Base-by-base conservation (phyloP, 1,140 invertebrate species). In the Brachionus calyciflorus region DNA sequence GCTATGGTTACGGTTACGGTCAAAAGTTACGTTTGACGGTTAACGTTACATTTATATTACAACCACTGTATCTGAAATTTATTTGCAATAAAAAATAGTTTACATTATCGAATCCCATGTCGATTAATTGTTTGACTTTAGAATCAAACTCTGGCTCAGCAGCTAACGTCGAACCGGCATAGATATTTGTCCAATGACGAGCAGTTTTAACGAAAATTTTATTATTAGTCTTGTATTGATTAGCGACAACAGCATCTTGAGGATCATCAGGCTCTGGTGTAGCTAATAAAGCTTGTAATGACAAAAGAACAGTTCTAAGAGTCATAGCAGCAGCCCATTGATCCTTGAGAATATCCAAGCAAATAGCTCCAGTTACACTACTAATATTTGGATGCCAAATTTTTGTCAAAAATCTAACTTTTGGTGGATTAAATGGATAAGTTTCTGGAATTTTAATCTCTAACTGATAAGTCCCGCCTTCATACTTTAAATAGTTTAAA, bases 311-410 rank as follows among this genome's bases (percentile, higher is more conserved):
- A 40, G 96, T 98, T 75, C 96, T 88, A 77, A 99, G 86, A 0
- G 96, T 99, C 91, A 99, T 94, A 9, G 96, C 96, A 70, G 97
- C 97, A 78, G 97, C 96, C 92, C 96, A 99, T 85, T 99, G 95
- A 85, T 99, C 96, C 88, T 99, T 99, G 17, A 99, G 87, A 82
- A 99, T 99, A 85, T 99, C 97, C 83, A 99, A 87, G 86, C 97
- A 99, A 82, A 99, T 98, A 44, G 94, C 94, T 75, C 97, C 96
- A 30, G 96, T 99, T 4, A 96, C 95, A 21, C 94, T 98, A 69
- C 94, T 98, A 80, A 99, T 96, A 87, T 99, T 99, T 57, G 96
- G 97, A 88, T 99, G 96, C 97, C 96, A 99, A 83, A 99, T 96
- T 88, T 93, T 94, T 77, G 96, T 99, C 78, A 94, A 89, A 88